These are phyloP conservation scores for Bellardia bayeri DNA, from an alignment of 2,888 invertebrate species.

Conservation along the genomic window DNA sequence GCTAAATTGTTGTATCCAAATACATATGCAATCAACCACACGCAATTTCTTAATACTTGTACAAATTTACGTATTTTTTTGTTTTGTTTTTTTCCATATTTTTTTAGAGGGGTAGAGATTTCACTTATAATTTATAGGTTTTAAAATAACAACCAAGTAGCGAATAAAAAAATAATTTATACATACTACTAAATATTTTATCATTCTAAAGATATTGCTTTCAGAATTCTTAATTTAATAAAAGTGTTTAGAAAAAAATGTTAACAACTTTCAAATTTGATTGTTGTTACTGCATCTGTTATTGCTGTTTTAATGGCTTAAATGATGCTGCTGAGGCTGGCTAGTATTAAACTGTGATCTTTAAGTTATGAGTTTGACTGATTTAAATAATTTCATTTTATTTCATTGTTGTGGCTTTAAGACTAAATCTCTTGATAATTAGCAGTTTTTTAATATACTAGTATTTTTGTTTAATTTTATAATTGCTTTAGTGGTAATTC, in stretches of 20 bases:
- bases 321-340: neutral
- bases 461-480: no score
- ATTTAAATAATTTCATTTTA: slow-evolving; percentile 37
- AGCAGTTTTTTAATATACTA: no score
- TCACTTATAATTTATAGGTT: slow-evolving; percentile 20
- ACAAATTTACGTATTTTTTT: slow-evolving; percentile 41
- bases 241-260: neutral
- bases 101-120: slow-evolving; percentile 18
- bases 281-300: slow-evolving; percentile 21
- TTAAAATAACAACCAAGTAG: slow-evolving; percentile 7
- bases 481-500: no score
- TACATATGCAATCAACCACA: slow-evolving; percentile 60
- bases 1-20: slow-evolving; percentile 13
- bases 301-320: slow-evolving; percentile 16
- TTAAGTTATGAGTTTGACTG: slow-evolving; percentile 28
- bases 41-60: slow-evolving; percentile 59
- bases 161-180: slow-evolving; percentile 4
- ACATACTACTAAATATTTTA: neutral
- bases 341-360: slow-evolving; percentile 18
- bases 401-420: neutral
- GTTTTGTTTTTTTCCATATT: slow-evolving; percentile 3
- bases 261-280: slow-evolving; percentile 14
- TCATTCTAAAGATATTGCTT: slow-evolving; percentile 8
- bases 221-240: slow-evolving; percentile 10
- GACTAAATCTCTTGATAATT: no score